Percentiles rank a stretch among this genome's conserved stretches.
phyloP scores from a whole-genome alignment of 2,888 invertebrate genomes.

The Chrysodeixis includens region DNA sequence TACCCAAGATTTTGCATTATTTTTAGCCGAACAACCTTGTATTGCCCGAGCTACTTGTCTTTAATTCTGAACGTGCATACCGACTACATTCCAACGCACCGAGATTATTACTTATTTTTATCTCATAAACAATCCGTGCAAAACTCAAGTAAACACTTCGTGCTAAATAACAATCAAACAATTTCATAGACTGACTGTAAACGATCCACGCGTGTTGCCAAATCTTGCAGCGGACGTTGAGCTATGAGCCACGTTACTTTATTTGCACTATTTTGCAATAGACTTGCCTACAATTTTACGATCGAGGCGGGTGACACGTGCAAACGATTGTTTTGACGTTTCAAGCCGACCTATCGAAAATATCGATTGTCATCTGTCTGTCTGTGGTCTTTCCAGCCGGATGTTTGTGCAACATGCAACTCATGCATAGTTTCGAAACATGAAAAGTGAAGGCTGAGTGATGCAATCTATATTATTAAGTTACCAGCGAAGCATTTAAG shows the following conservation, averaged over 20 bases:
- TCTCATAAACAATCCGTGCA: slow-evolving; percentile 33
- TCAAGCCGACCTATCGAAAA: slow-evolving; percentile 58
- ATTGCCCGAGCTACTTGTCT: slow-evolving; percentile 45
- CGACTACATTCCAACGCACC: slow-evolving; percentile 40
- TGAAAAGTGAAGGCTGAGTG: slow-evolving; percentile 84
- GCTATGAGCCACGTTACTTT: slow-evolving; percentile 12
- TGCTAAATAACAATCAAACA: slow-evolving; percentile 36
- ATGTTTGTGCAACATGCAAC: slow-evolving; percentile 85
- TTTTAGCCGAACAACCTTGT: slow-evolving; percentile 51
- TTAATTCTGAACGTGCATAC: slow-evolving; percentile 35
- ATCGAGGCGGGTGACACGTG: slow-evolving; percentile 21
- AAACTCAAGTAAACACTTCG: slow-evolving; percentile 34
- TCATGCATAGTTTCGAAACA: slow-evolving; percentile 83
- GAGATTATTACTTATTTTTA: slow-evolving; percentile 43
- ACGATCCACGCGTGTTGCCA: slow-evolving; percentile 29
- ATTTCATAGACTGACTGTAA: slow-evolving; percentile 38
- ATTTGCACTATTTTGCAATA: slow-evolving; percentile 14
- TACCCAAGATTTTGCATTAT: slow-evolving; percentile 62
- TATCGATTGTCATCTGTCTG: slow-evolving; percentile 64
- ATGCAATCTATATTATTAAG: slow-evolving; percentile 82
- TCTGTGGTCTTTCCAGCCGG: slow-evolving; percentile 73
- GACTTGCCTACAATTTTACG: slow-evolving; percentile 9
- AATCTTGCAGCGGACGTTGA: slow-evolving; percentile 27
- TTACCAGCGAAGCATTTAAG: slow-evolving; percentile 72
- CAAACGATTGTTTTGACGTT: slow-evolving; percentile 33